Conservation (phyloP, 2,797 vertebrate genomes). For the Tinamus major region DNA sequence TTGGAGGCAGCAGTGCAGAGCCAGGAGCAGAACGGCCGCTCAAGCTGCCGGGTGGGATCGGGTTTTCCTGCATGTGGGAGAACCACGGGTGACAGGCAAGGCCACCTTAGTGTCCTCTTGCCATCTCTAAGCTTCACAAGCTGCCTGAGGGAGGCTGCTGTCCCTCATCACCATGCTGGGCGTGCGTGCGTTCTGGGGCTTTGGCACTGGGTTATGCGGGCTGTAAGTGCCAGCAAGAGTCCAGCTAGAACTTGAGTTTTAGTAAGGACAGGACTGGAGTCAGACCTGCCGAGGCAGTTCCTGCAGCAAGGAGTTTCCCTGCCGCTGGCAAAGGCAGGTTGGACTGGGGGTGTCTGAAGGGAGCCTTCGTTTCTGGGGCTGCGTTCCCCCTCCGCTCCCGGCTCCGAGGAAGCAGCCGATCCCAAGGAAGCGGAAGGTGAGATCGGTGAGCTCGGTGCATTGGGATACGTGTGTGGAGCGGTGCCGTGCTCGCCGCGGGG, state of each 20-base stretch:
- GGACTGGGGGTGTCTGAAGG: too few species aligned
- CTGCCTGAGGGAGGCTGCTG: not conserved
- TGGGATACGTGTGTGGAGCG: too few species aligned
- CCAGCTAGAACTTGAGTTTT: not conserved
- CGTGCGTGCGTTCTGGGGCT: too few species aligned
- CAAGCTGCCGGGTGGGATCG: too few species aligned
- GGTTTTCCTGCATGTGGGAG: too few species aligned
- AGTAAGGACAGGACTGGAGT: not conserved
- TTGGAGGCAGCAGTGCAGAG: not conserved
- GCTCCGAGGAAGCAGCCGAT: too few species aligned
- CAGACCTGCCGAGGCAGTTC: not conserved
- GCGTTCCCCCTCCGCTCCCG: too few species aligned
- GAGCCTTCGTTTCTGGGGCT: too few species aligned
- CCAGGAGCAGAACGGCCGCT: not conserved
- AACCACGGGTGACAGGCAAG: not conserved
- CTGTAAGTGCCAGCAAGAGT: fast-evolving
- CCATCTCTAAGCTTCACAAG: not conserved
- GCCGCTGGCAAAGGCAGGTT: too few species aligned
- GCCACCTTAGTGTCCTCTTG: not conserved
- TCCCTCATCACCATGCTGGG: not conserved
- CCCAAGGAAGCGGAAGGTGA: too few species aligned
- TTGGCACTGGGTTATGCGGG: fast-evolving
- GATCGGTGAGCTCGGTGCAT: not conserved
- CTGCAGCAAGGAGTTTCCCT: not conserved
- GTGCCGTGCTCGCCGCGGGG: not conserved